Percentiles rank a stretch among this genome's conserved stretches.
These are phyloP conservation scores for Drosophila setifemur DNA, from an alignment of 1,140 invertebrate genomes.

Conservation along the genomic window DNA sequence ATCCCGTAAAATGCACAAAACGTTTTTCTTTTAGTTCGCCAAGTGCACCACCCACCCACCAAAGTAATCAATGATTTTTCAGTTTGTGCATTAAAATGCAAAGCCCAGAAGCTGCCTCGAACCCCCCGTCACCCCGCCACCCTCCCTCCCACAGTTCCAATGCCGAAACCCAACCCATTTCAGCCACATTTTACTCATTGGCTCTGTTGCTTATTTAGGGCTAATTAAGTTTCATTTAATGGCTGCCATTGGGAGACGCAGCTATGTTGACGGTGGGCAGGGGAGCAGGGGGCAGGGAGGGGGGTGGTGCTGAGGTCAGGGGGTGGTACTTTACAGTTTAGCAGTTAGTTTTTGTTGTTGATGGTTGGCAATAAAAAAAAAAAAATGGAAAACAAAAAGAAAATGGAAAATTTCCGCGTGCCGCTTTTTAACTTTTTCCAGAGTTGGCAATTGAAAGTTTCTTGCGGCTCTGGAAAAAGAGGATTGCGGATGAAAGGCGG, in stretches of 20 bases:
- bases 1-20: constrained; percentile 61
- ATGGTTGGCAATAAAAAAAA: constrained; percentile 14
- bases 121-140: neutral
- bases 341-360: constrained; percentile 43
- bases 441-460: constrained; percentile 52
- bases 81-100: constrained; percentile 62
- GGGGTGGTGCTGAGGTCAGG: constrained; percentile 20
- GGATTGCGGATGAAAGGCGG: neutral
- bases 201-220: constrained; percentile 62
- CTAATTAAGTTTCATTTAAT: constrained; percentile 70
- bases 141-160: too few species aligned
- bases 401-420: constrained; percentile 41
- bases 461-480: constrained; percentile 20
- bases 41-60: constrained; percentile 32
- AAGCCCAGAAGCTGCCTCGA: constrained; percentile 11
- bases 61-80: constrained; percentile 69
- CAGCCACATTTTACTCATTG: constrained; percentile 44
- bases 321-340: constrained; percentile 53
- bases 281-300: neutral
- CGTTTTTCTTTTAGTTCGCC: constrained; percentile 33
- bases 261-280: neutral
- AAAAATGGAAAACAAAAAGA: constrained; percentile 24
- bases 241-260: constrained; percentile 32
- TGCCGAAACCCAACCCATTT: constrained; percentile 18
- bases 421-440: constrained; percentile 53